Percentiles rank a stretch among this genome's conserved stretches.
These are phyloP conservation scores for Muscidifurax raptorellus DNA, from an alignment of 1,140 invertebrate genomes.

Conservation along the genomic window DNA sequence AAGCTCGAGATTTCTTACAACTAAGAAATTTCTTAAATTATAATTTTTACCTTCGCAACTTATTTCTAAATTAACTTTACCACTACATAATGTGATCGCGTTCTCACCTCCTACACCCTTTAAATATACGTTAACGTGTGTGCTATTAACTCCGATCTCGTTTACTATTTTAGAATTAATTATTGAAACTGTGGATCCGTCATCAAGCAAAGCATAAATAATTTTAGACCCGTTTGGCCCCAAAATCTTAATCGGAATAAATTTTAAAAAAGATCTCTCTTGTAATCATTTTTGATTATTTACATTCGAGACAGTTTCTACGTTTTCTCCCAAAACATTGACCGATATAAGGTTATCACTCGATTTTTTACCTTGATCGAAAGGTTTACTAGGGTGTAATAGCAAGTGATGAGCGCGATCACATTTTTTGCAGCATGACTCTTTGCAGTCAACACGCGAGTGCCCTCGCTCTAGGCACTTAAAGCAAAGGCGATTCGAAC, in stretches of 20 bases:
- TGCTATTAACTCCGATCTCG: background rate
- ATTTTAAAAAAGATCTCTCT: background rate
- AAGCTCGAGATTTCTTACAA: too few species aligned
- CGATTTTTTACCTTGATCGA: too few species aligned
- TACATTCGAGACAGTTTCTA: too few species aligned
- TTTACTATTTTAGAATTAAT: background rate
- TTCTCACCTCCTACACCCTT: too few species aligned
- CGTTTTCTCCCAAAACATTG: too few species aligned
- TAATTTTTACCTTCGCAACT: too few species aligned
- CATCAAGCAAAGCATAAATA: background rate
- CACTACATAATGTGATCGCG: too few species aligned
- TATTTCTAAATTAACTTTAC: too few species aligned
- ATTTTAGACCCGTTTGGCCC: background rate
- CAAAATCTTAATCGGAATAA: background rate
- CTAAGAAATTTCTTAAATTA: too few species aligned
- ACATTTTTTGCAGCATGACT: background rate
- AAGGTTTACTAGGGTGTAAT: background rate
- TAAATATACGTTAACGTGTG: too few species aligned
- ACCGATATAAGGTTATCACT: too few species aligned
- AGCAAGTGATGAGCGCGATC: background rate
- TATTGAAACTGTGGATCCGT: background rate
- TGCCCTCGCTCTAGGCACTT: background rate
- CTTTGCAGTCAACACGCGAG: background rate
- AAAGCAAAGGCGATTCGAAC: background rate
- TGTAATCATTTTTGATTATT: too few species aligned